Percentiles rank a stretch among this genome's conserved stretches.
Evolutionary conservation across 2,797 vertebrate species (phyloP).

Genomic region (Tarsius wallacei): DNA sequence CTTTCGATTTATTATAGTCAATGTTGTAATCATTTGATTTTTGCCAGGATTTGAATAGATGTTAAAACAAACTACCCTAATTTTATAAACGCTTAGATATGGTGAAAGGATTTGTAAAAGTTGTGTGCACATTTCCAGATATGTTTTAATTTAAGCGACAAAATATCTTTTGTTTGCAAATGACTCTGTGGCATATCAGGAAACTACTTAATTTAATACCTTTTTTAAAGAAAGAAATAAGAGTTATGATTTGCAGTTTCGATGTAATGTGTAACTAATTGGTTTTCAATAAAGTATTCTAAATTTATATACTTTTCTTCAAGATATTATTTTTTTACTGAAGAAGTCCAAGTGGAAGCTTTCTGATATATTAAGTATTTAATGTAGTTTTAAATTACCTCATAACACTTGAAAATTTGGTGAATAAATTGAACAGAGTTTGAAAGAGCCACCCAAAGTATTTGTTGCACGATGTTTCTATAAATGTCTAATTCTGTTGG

Average conservation of each 20-base stretch:
- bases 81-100: slow-evolving; percentile 67
- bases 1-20: slow-evolving; percentile 70
- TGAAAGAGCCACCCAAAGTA: slow-evolving; percentile 63
- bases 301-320: slow-evolving; percentile 52
- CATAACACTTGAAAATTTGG: slow-evolving; percentile 63
- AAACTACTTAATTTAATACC: slow-evolving; percentile 22
- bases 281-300: slow-evolving; percentile 59
- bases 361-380: slow-evolving; percentile 65
- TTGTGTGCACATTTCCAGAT: slow-evolving; percentile 33
- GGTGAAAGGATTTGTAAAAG: slow-evolving; percentile 58
- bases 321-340: slow-evolving; percentile 17
- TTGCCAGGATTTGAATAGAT: slow-evolving; percentile 59
- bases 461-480: slow-evolving; percentile 33
- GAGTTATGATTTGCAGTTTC: slow-evolving; percentile 66
- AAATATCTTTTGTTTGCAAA: slow-evolving; percentile 66
- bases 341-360: slow-evolving; percentile 57
- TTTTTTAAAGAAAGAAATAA: slow-evolving; percentile 36
- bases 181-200: slow-evolving; percentile 60
- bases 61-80: slow-evolving; percentile 60
- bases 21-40: slow-evolving; percentile 56
- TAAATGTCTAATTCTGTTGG: slow-evolving; percentile 31
- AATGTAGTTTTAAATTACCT: slow-evolving; percentile 51
- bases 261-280: slow-evolving; percentile 19
- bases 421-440: slow-evolving; percentile 57
- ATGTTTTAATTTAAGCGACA: slow-evolving; percentile 58